A percentile compares a stretch with the other conserved stretches of the same genome.
These are phyloP conservation scores for Arothron firmamentum DNA, from an alignment of 2,113 vertebrate genomes.

Conservation along the genomic window DNA sequence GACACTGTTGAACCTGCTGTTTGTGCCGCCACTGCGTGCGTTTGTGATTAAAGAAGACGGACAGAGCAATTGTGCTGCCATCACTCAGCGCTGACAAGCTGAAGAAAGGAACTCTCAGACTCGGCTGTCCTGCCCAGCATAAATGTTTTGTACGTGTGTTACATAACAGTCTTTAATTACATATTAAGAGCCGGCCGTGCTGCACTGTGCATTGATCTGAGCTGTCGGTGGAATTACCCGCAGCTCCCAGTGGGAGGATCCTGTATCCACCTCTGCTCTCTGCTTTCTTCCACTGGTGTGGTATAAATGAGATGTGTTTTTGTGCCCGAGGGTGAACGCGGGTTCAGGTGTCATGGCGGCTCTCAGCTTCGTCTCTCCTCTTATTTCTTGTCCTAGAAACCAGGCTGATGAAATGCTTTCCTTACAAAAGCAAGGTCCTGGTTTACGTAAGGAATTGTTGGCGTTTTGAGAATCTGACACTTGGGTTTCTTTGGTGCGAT, in stretches of 20 bases:
- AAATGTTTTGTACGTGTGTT: not conserved
- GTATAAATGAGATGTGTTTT: constrained; percentile 45
- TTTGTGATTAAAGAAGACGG: constrained; percentile 6
- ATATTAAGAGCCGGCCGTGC: constrained; percentile 23
- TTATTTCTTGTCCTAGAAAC: constrained; percentile 38
- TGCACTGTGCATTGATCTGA: too few species aligned
- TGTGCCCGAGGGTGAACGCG: constrained; percentile 9
- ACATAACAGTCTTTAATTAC: constrained; percentile 22
- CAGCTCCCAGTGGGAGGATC: constrained; percentile 47
- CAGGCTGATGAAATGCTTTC: not conserved
- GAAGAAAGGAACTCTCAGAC: constrained; percentile 2
- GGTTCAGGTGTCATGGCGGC: constrained; percentile 46
- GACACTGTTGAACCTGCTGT: constrained; percentile 20
- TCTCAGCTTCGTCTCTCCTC: constrained; percentile 24
- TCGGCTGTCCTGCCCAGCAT: constrained; percentile 2
- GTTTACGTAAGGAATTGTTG: not conserved
- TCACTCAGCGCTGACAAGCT: constrained; percentile 13
- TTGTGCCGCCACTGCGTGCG: not conserved
- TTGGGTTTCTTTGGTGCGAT: too few species aligned
- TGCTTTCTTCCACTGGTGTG: constrained; percentile 37
- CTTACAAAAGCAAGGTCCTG: not conserved
- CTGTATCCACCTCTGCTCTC: constrained; percentile 32
- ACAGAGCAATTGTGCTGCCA: constrained; percentile 11
- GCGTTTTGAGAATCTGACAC: too few species aligned
- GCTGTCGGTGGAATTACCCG: constrained; percentile 27